These are phyloP conservation scores for Darevskia nairensis DNA, from an alignment of 2,797 vertebrate species.

Conservation along the genomic window DNA sequence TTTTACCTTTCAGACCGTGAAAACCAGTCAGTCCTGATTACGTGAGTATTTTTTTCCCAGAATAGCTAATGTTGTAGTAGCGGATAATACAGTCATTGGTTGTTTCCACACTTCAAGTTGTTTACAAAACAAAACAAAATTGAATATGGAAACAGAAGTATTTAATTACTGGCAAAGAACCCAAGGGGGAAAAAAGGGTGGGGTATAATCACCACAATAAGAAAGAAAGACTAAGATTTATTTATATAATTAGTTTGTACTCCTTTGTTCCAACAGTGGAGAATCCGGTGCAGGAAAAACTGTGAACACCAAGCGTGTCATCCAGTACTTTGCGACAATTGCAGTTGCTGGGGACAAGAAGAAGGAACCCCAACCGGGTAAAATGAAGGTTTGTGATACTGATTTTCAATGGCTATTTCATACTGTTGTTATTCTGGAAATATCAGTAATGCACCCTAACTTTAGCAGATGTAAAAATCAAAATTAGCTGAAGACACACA, in stretches of 20 bases:
- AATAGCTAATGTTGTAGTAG: not conserved
- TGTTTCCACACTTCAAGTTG: too few relatives aligned
- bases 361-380: slow-evolving; percentile 76
- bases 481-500: not conserved
- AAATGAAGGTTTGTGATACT: slow-evolving; percentile 66
- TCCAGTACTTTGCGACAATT: slow-evolving; percentile 91
- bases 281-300: slow-evolving; percentile 92
- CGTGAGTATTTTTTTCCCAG: slow-evolving; percentile 61
- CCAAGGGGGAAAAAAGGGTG: too few relatives aligned
- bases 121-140: not conserved
- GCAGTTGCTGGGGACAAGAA: slow-evolving; percentile 74
- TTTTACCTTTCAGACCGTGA: slow-evolving; percentile 72
- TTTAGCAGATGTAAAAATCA: not conserved
- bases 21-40: slow-evolving; percentile 78
- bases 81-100: not conserved
- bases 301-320: slow-evolving; percentile 89
- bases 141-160: not conserved
- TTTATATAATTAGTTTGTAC: not conserved
- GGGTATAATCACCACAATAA: too few relatives aligned
- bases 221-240: too few relatives aligned
- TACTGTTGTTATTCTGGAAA: not conserved
- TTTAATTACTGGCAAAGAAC: not conserved
- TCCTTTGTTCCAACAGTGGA: slow-evolving; percentile 74
- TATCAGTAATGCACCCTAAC: not conserved
- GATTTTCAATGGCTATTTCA: not conserved